Conservation (phyloP, 2,888 invertebrate genomes). For the Lydus trimaculatus region DNA sequence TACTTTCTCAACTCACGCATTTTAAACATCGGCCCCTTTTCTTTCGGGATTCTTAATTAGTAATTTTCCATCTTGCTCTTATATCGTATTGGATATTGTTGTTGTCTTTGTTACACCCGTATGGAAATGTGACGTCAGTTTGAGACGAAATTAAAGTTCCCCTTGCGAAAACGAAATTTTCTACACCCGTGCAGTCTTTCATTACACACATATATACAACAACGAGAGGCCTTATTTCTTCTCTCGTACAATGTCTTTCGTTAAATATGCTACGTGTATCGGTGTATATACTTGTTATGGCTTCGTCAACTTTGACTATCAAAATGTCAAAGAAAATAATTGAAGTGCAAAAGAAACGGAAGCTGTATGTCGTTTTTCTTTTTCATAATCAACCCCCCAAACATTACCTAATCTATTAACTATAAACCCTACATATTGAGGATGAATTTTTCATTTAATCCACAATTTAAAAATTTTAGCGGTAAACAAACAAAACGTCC, state of each 20-base stretch:
- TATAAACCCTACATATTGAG: not conserved
- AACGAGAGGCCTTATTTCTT: slow-evolving; percentile 43
- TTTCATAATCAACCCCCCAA: not conserved
- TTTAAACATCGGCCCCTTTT: slow-evolving; percentile 65
- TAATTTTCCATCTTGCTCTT: slow-evolving; percentile 64
- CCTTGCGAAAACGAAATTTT: slow-evolving; percentile 61
- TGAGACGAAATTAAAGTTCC: slow-evolving; percentile 60
- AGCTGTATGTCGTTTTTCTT: not conserved
- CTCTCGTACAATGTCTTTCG: slow-evolving; percentile 51
- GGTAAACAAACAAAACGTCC: slow-evolving; percentile 19
- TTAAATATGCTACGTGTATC: slow-evolving; percentile 55
- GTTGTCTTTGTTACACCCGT: slow-evolving; percentile 64
- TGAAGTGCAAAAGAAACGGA: slow-evolving; percentile 3
- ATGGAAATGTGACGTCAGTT: slow-evolving; percentile 61
- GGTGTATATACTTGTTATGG: slow-evolving; percentile 45
- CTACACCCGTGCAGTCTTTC: slow-evolving; percentile 62
- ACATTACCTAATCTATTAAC: not conserved
- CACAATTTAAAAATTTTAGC: not conserved
- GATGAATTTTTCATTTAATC: not conserved
- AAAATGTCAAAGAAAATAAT: slow-evolving; percentile 26
- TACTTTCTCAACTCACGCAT: slow-evolving; percentile 59
- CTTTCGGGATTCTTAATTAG: slow-evolving; percentile 78
- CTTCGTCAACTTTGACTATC: slow-evolving; percentile 34
- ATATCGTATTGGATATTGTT: slow-evolving; percentile 59
- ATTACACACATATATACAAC: slow-evolving; percentile 54